Base-by-base conservation (phyloP, 2,797 vertebrate species). In the Megalops cyprinoides region DNA sequence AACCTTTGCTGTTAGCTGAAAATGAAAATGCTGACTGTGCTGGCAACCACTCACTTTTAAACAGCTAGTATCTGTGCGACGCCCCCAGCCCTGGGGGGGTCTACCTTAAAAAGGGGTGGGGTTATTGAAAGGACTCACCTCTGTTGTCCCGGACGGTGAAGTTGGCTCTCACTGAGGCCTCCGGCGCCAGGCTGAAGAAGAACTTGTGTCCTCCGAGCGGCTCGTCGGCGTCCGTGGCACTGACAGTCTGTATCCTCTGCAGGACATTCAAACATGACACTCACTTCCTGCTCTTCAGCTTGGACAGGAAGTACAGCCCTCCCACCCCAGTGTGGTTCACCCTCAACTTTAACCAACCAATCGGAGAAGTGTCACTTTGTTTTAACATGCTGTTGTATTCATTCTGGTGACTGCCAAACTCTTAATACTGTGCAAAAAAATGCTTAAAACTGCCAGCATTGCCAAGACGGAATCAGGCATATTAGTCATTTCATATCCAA, bases 81-180 rank as follows among this genome's bases (percentile, higher is more conserved):
- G 56, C n/a, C 44, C 44, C 6, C 44, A 58, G 55, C n/a, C n/a
- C n/a, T n/a, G n/a, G n/a, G n/a, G n/a, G n/a, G 58, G 60, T 60
- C 12, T 25, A 31, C 58, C 58, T 60, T 8, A 60, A 31, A 60
- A 10, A 60, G 58, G 58, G 23, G 10, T 14, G 10, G 15, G 31
- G 25, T 12, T 1, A 0, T 4, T 0, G 39, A 56, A 31, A 3
- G 65, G 42, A 39, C 74, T 92, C 88, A 98, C 97, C 96, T 97
- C 95, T 96, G 89, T 99, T 99, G 86, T 98, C 97, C 0, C 92
- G 96, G 53, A 99, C 92, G 0, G 96, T 97, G 88, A 99, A 99
- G 90, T 99, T 99, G 0, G 96, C 95, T 85, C 95, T 96, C 83
- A 92, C 93, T n/a, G 91, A 93, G 82, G 94, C 93, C 81, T 98